Percentiles rank a stretch among this genome's conserved stretches.
phyloP scores from a whole-genome alignment of 2,113 vertebrate species.

The Pristiophorus japonicus region DNA sequence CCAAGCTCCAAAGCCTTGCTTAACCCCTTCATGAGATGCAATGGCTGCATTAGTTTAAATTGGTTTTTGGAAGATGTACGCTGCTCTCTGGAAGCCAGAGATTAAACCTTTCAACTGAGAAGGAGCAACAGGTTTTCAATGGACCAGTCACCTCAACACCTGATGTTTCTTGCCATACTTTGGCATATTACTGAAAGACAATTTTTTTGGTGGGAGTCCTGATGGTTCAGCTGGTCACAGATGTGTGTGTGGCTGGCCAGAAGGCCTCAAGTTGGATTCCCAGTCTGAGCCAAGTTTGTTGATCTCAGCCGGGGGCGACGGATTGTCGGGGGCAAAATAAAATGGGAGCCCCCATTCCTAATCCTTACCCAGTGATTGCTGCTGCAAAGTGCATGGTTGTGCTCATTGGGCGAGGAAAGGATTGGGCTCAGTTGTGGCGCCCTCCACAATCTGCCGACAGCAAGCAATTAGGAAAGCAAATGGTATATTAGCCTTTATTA shows the following conservation, averaged over 20 bases:
- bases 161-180: background rate
- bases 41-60: background rate
- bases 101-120: constrained; percentile 46
- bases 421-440: background rate
- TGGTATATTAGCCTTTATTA: too few relatives aligned
- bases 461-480: too few relatives aligned
- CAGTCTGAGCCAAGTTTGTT: background rate
- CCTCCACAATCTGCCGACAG: background rate
- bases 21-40: background rate
- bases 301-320: background rate
- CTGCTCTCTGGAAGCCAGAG: constrained; percentile 27
- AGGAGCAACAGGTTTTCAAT: constrained; percentile 42
- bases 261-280: background rate
- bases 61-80: background rate
- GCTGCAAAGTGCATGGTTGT: background rate
- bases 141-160: constrained; percentile 42
- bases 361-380: background rate
- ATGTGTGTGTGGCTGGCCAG: background rate
- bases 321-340: background rate
- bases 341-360: background rate
- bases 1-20: background rate
- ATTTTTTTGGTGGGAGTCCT: background rate
- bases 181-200: background rate
- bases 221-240: background rate
- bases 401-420: background rate